phyloP scores from a whole-genome alignment of 2,113 vertebrate species.

The Equus przewalskii region DNA sequence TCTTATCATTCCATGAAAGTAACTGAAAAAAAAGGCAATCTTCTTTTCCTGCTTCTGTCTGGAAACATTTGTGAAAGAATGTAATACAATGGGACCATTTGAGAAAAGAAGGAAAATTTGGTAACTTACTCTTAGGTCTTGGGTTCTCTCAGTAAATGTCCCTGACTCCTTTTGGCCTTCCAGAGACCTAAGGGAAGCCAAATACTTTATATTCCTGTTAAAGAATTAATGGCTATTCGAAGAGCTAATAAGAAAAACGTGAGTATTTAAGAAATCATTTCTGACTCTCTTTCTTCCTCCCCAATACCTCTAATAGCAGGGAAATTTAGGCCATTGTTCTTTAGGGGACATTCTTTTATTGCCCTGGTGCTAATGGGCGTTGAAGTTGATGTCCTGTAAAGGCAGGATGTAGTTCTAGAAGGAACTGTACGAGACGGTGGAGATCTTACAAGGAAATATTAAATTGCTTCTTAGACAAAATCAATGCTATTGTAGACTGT shows the following conservation, averaged over 20 bases:
- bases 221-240: neutral
- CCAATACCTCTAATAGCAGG: neutral
- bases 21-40: neutral
- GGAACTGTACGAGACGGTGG: neutral
- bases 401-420: neutral
- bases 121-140: neutral
- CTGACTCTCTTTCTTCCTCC: neutral
- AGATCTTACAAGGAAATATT: neutral
- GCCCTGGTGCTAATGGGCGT: neutral
- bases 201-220: neutral
- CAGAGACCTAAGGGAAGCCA: neutral
- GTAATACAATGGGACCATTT: neutral
- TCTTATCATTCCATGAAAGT: neutral
- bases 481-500: fast-evolving
- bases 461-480: neutral
- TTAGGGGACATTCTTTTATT: neutral
- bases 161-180: neutral
- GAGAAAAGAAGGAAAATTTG: constrained; percentile 6
- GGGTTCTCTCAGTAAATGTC: neutral
- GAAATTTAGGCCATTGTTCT: neutral
- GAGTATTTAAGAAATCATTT: neutral
- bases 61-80: neutral
- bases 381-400: neutral
- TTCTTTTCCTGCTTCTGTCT: neutral
- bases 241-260: constrained; percentile 16